Percentiles rank a stretch among this genome's conserved stretches.
These are phyloP conservation scores for Melieria picta DNA, from an alignment of 2,888 invertebrate species.

Conservation along the genomic window DNA sequence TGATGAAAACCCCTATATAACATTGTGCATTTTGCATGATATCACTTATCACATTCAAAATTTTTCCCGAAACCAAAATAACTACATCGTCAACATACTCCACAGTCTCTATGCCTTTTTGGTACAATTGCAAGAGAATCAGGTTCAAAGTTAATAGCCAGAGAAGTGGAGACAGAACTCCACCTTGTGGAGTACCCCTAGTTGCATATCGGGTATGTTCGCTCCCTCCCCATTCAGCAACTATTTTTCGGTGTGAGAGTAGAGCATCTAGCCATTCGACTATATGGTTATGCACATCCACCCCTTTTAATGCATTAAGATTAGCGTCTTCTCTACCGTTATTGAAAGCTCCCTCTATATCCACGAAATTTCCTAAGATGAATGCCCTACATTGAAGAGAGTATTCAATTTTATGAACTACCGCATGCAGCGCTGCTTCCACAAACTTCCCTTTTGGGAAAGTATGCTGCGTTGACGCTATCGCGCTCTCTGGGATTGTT, in stretches of 20 bases:
- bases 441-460: neutral
- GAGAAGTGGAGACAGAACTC: neutral
- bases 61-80: neutral
- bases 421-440: constrained; percentile 1
- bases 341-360: neutral
- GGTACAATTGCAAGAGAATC: neutral
- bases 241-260: neutral
- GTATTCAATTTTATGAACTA: neutral
- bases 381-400: neutral
- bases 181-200: neutral
- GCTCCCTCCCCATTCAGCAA: neutral
- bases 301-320: neutral
- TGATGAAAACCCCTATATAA: no score
- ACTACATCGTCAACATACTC: neutral
- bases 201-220: neutral
- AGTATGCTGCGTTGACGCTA: no score
- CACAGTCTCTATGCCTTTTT: neutral
- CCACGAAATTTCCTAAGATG: neutral
- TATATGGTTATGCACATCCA: neutral
- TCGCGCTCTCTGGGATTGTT: no score
- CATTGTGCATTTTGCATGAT: neutral
- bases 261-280: neutral
- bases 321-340: no score
- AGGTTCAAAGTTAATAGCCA: neutral
- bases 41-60: neutral